Percentiles rank a stretch among this genome's conserved stretches.
phyloP scores from a whole-genome alignment of 92 coral and sea anemone species.

The Epizoanthus illoricatus region DNA sequence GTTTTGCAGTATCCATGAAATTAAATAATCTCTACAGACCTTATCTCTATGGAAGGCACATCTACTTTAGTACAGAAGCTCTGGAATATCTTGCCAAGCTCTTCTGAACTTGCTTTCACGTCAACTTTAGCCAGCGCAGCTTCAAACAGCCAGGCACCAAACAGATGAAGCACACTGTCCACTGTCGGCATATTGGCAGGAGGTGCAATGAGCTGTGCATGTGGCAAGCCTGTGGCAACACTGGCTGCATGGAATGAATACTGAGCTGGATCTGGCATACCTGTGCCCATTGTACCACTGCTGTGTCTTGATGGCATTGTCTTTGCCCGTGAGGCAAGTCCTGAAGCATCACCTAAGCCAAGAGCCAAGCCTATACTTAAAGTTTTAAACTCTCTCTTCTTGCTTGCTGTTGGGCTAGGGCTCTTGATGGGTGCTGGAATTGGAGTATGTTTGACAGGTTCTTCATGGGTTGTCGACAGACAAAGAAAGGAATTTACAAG shows the following conservation, averaged over 20 bases:
- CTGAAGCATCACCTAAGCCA: constrained; percentile 66
- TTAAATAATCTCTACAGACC: constrained; percentile 20
- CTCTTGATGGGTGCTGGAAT: constrained; percentile 73
- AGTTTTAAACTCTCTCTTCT: constrained; percentile 74
- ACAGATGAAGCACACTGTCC: constrained; percentile 88
- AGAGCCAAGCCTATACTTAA: constrained; percentile 70
- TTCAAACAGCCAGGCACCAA: constrained; percentile 96
- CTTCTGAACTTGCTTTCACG: constrained; percentile 64
- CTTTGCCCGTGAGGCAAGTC: constrained; percentile 69
- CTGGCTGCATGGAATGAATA: constrained; percentile 35
- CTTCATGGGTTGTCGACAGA: constrained; percentile 68
- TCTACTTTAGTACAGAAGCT: constrained; percentile 29
- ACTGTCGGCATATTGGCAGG: constrained; percentile 72
- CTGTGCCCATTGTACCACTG: constrained; percentile 60
- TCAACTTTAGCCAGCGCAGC: constrained; percentile 86
- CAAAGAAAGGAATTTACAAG: constrained; percentile 77
- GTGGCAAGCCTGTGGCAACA: constrained; percentile 54
- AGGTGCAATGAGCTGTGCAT: constrained; percentile 46
- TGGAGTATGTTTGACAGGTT: constrained; percentile 90
- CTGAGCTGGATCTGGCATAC: constrained; percentile 24
- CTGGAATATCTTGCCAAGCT: constrained; percentile 67
- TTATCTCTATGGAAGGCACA: constrained; percentile 3
- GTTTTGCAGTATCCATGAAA: no score
- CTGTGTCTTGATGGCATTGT: constrained; percentile 89
- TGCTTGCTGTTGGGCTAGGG: constrained; percentile 73